Evolutionary conservation across 2,113 vertebrate genomes (phyloP), one percentile per base, ranked within the genome.

Genomic region (Rhinolophus sinicus): DNA sequence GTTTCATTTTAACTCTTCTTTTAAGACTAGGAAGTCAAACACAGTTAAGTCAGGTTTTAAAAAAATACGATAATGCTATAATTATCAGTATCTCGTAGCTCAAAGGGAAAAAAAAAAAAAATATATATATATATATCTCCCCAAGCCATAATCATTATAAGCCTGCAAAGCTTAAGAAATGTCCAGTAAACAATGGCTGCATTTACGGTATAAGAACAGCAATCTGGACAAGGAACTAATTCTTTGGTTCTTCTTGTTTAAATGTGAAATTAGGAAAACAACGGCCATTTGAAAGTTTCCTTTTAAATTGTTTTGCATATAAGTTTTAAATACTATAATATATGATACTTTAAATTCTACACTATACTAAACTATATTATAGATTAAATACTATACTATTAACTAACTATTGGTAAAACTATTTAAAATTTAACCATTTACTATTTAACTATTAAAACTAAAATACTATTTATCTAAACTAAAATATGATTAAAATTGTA

Each of bases 1-100:
- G 44, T 84, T 95, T 69, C 56, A 95, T 80, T 93, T 90, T 95
- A 88, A 87, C 54, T 96, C 30, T 69, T 90, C 65, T 77, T 97
- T 93, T 93, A n/a, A 86, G 69, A 96, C 87, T 56, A 81, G 67
- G 72, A 95, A 82, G 78, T 90, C 81, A 96, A 95, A 96, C 75
- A 95, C 58, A 80, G 62, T 95, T 94, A 94, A 87, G 47, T 78
- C 56, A 90, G 82, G 58, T 91, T 93, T 69, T 72, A 22, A 52
- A 83, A 90, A 90, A 69, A 86, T 87, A 83, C 60, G 75, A 72
- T 94, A 80, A 95, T 52, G 62, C 83, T 93, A 67, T 88, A 97
- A 95, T 94, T 94, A 95, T 76, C 58, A 88, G 65, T 88, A 94
- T 89, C 78, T 88, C 93, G 81, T 80, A 72, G 62, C 76, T 94